These are phyloP conservation scores for Monopis laevigella DNA, from an alignment of 2,888 invertebrate genomes.

Conservation along the genomic window DNA sequence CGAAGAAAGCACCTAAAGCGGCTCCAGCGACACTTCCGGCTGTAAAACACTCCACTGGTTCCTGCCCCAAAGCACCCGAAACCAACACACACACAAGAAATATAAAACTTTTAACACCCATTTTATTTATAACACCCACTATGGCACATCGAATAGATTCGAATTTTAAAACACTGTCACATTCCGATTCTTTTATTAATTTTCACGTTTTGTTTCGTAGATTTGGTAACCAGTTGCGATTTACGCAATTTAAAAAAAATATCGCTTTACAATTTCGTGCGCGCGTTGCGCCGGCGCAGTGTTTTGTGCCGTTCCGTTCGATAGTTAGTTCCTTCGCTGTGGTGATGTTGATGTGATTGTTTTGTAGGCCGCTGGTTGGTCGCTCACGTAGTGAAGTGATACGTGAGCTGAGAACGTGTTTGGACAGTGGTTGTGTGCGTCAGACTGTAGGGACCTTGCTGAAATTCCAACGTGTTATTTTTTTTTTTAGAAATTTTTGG, in stretches of 20 bases:
- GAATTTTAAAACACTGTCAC: not conserved
- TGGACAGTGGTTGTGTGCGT: slow-evolving; percentile 30
- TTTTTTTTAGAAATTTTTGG: not conserved
- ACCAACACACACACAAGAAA: slow-evolving; percentile 55
- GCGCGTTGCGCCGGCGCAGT: slow-evolving; percentile 49
- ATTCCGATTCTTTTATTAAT: not conserved
- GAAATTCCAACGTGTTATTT: not conserved
- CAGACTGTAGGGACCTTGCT: slow-evolving; percentile 17
- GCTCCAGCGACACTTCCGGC: slow-evolving; percentile 76
- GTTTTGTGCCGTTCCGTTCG: slow-evolving; percentile 41
- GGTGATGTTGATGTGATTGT: slow-evolving; percentile 26
- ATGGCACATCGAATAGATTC: slow-evolving; percentile 24
- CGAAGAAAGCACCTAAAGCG: slow-evolving; percentile 75
- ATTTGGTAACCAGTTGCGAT: not conserved
- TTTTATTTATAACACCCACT: slow-evolving; percentile 53
- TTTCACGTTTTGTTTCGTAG: not conserved
- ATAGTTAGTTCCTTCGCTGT: not conserved
- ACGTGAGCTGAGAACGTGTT: slow-evolving; percentile 54
- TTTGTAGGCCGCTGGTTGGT: slow-evolving; percentile 39
- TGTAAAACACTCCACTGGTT: slow-evolving; percentile 67
- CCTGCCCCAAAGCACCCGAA: slow-evolving; percentile 55
- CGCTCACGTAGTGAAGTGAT: slow-evolving; percentile 24
- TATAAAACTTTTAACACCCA: slow-evolving; percentile 45
- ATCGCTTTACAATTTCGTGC: slow-evolving; percentile 27
- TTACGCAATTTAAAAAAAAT: not conserved